Percentiles rank a stretch among this genome's conserved stretches.
Conservation (phyloP, 2,888 invertebrate species). For the Polylopha cassiicola region DNA sequence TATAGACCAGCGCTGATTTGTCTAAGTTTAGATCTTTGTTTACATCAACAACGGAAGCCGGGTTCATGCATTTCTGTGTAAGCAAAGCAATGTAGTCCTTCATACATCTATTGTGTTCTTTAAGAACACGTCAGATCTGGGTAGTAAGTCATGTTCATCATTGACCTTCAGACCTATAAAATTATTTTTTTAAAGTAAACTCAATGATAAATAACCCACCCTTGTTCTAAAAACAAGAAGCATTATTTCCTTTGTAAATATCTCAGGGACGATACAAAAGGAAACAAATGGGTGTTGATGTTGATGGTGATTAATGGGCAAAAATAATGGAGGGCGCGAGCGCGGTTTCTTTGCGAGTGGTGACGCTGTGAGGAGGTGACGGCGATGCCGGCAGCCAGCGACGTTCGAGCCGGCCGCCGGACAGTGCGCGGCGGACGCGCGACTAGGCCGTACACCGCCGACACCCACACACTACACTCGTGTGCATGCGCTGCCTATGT, state of each 20-base stretch:
- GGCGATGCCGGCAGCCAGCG: conserved; percentile 35
- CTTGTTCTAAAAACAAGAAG: too few species aligned
- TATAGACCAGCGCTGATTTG: conserved; percentile 39
- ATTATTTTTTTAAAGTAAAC: too few species aligned
- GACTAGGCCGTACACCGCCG: conserved; percentile 56
- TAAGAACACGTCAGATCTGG: too few species aligned
- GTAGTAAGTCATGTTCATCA: too few species aligned
- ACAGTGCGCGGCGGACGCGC: conserved; percentile 69
- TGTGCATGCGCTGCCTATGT: conserved; percentile 43
- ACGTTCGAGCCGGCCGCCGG: conserved; percentile 32
- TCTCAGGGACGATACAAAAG: conserved; percentile 29
- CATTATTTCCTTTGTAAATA: too few species aligned
- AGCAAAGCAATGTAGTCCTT: too few species aligned
- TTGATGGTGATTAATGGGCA: conserved; percentile 40
- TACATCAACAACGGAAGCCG: conserved; percentile 65
- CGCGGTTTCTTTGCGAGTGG: conserved; percentile 38
- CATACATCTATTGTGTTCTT: too few species aligned
- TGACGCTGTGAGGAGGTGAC: conserved; percentile 31
- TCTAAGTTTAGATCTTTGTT: conserved; percentile 66
- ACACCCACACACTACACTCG: conserved; percentile 30
- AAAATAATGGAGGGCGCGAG: conserved; percentile 40
- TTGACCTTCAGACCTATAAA: too few species aligned
- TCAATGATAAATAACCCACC: too few species aligned
- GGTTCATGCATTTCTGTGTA: conserved; percentile 29
- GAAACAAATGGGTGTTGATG: conserved; percentile 31